Conservation (phyloP, 2,113 vertebrate species). For the Lethenteron reissneri region DNA sequence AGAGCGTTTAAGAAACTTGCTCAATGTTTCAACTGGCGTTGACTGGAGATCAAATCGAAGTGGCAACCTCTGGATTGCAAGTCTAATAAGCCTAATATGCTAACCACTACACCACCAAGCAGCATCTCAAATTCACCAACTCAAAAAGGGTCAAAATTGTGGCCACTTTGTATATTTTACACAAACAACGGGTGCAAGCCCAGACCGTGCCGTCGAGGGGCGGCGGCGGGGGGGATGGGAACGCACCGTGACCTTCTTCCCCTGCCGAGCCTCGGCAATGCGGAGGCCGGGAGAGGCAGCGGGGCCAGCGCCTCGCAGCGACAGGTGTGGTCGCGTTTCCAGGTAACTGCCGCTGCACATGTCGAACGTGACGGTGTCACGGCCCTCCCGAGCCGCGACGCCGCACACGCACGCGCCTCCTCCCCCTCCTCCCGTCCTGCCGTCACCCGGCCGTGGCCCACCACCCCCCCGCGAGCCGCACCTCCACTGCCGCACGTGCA, state of each 20-base stretch:
- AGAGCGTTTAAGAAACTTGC: too few species aligned
- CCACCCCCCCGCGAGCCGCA: slow-evolving; percentile 24
- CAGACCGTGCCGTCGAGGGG: too few species aligned
- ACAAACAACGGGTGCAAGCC: too few species aligned
- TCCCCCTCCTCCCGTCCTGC: slow-evolving; percentile 15
- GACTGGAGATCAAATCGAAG: too few species aligned
- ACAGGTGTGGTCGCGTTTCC: slow-evolving; percentile 23
- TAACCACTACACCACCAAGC: too few species aligned
- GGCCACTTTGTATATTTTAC: too few species aligned
- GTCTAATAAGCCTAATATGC: too few species aligned
- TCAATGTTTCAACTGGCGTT: too few species aligned
- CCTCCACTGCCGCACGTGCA: slow-evolving; percentile 34
- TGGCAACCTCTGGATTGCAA: too few species aligned
- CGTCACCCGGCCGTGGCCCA: slow-evolving; percentile 26
- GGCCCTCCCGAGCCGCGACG: slow-evolving; percentile 20
- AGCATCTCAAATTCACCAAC: too few species aligned
- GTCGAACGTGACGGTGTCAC: slow-evolving; percentile 26
- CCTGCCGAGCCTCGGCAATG: slow-evolving; percentile 34
- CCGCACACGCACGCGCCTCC: slow-evolving; percentile 29
- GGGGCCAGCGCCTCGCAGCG: slow-evolving; percentile 16
- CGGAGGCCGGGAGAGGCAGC: slow-evolving; percentile 12
- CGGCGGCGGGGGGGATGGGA: not conserved
- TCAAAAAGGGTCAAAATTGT: too few species aligned
- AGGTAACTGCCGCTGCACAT: slow-evolving; percentile 28
- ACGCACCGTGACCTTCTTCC: slow-evolving; percentile 42